phyloP scores from a whole-genome alignment of 2,113 vertebrate genomes.

The Xiphophorus couchianus region DNA sequence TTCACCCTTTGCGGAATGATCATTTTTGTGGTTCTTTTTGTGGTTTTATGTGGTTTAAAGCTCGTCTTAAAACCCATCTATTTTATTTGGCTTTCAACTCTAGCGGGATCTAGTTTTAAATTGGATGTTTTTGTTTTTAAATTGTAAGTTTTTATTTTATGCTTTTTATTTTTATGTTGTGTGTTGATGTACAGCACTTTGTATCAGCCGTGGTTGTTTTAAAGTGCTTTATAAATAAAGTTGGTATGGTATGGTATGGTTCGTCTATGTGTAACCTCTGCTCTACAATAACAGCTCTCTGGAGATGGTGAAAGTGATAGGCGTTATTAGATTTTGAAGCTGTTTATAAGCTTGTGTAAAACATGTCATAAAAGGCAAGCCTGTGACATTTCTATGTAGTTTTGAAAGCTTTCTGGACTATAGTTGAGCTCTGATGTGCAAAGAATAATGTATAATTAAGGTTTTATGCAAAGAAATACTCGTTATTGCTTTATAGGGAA shows the following conservation, averaged over 20 bases:
- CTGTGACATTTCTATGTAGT: background rate
- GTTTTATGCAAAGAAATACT: background rate
- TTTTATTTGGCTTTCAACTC: no score
- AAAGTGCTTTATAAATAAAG: no score
- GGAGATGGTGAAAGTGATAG: slow-evolving; percentile 22
- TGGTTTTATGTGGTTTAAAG: no score
- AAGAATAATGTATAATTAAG: background rate
- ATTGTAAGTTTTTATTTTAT: no score
- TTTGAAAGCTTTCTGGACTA: background rate
- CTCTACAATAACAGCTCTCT: slow-evolving; percentile 13
- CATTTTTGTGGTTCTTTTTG: background rate
- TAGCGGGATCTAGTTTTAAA: no score
- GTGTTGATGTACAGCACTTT: no score
- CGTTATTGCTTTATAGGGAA: no score
- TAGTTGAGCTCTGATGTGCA: background rate
- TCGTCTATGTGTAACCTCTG: slow-evolving; percentile 4
- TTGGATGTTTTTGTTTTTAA: no score
- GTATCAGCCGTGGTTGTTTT: no score
- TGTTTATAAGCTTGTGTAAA: slow-evolving; percentile 4
- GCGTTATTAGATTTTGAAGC: slow-evolving; percentile 19
- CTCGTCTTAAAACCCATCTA: no score
- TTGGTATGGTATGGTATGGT: no score
- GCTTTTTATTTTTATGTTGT: no score
- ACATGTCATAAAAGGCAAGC: background rate
- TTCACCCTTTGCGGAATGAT: background rate